phyloP scores from a whole-genome alignment of 1,140 invertebrate species.

The Amphibalanus amphitrite region DNA sequence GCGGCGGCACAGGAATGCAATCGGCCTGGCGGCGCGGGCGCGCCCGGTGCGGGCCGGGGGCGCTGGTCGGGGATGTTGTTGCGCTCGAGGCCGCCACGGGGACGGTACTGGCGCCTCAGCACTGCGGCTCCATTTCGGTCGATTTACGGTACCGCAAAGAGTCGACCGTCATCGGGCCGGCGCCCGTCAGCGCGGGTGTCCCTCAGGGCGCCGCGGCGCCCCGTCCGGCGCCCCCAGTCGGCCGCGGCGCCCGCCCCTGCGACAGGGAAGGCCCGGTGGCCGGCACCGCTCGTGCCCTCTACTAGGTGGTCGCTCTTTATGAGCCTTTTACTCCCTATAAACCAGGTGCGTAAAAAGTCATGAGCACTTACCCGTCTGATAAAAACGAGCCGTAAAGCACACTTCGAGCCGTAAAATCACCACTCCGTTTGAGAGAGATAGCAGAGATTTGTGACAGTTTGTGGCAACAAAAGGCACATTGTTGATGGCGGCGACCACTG shows the following conservation, averaged over 20 bases:
- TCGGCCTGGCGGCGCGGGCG: no score
- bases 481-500: no score
- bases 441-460: background rate
- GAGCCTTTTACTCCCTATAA: background rate
- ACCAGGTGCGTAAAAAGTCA: slow-evolving; percentile 1
- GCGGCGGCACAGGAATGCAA: no score
- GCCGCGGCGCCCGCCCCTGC: no score
- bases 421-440: background rate
- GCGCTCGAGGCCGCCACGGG: background rate
- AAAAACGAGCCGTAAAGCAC: background rate
- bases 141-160: background rate
- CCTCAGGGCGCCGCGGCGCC: no score
- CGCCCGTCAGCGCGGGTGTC: no score
- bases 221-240: no score
- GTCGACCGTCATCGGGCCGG: background rate
- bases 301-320: background rate
- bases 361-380: background rate
- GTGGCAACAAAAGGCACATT: background rate
- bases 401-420: background rate
- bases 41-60: no score
- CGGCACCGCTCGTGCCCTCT: background rate
- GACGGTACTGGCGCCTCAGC: background rate
- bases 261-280: no score
- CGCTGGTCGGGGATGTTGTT: background rate
- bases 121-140: no score